Evolutionary conservation across 2,113 vertebrate species (phyloP), one percentile per base, ranked within the genome.

Genomic region (Pluvianellus socialis): DNA sequence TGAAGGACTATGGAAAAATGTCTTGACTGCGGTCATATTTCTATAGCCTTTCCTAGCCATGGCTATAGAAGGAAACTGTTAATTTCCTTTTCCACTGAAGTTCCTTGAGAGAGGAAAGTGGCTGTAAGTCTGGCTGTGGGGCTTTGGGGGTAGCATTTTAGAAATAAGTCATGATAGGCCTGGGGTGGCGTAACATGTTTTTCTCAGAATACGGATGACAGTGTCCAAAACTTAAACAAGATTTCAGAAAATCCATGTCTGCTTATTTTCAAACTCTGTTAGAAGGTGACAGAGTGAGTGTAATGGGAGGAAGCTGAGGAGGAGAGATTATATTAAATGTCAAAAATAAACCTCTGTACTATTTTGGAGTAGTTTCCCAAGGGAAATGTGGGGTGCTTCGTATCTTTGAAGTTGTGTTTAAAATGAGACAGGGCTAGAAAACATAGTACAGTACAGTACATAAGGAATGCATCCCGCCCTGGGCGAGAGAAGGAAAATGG

Each of bases 331-430:
- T 81, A 86, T 80, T 92, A 66, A 95, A 85, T 89, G 71, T 86
- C 86, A 92, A 75, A 92, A 88, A 80, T 92, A 91, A 92, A 63
- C n/a, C 75, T 94, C 62, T 90, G 26, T 90, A 80, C 91, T 91
- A 79, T 81, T 95, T 92, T 79, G 68, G 72, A 96, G 79, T 58
- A 88, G 77, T 56, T 86, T 95, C 84, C 84, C 91, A 49, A 81
- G 93, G 85, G 81, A 92, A 10, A 33, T 84, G 76, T 80, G 84
- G 90, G 75, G 91, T 83, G 89, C 76, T 88, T 94, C n/a, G 6
- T 88, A 21, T 86, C 86, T 94, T 92, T 88, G 75, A 94, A 83
- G 58, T 40, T 88, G 56, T 66, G 56, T 72, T 94, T 91, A 62
- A 92, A 85, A 86, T 83, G 61, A 94, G 79, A 61, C 77, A 83